phyloP scores from a whole-genome alignment of 2,113 vertebrate species.

The Cepphus grylle region DNA sequence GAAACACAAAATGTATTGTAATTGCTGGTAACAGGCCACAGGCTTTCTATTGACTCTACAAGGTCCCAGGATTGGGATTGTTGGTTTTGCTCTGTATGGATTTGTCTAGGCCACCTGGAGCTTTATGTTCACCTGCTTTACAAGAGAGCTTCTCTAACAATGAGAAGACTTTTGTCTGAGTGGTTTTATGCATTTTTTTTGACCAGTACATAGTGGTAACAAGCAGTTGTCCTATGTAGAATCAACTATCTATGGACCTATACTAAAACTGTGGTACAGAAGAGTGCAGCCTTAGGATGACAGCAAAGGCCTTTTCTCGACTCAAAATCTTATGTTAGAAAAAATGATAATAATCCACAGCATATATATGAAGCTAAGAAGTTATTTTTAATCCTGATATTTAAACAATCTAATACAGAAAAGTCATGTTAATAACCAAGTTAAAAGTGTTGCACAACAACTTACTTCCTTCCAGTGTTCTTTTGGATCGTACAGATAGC shows the following conservation, averaged over 20 bases:
- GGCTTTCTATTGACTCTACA: background rate
- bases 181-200: background rate
- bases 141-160: background rate
- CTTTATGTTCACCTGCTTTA: background rate
- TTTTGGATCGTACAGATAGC: background rate
- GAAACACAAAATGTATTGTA: background rate
- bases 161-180: fast-evolving
- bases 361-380: background rate
- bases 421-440: background rate
- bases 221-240: background rate
- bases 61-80: background rate
- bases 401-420: background rate
- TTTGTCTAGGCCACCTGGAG: background rate
- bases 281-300: background rate
- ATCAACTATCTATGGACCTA: background rate
- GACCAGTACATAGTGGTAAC: background rate
- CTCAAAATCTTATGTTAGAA: background rate
- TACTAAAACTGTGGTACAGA: background rate
- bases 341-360: background rate
- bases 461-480: background rate
- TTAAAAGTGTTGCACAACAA: background rate
- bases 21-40: background rate
- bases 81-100: background rate
- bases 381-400: background rate
- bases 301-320: background rate